Conservation (phyloP, 2,113 vertebrate species). For the Murina feae region DNA sequence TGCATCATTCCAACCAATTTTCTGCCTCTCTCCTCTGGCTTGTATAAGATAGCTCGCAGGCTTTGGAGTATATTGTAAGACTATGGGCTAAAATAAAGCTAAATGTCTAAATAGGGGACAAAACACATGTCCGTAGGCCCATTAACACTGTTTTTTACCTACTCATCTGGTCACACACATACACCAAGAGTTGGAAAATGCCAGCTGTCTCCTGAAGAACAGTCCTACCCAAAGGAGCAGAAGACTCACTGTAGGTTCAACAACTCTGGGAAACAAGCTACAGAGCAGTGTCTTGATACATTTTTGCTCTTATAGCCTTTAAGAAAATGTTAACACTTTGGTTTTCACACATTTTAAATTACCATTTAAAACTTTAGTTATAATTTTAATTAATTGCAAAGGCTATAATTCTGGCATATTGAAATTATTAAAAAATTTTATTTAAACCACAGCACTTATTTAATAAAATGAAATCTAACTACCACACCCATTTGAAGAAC, state of each 20-base stretch:
- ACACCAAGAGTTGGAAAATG: background rate
- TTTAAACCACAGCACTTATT: background rate
- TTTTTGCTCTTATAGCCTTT: background rate
- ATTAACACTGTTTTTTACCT: background rate
- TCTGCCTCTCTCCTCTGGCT: background rate
- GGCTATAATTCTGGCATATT: background rate
- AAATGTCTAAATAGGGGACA: background rate
- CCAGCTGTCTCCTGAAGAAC: background rate
- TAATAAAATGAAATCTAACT: background rate
- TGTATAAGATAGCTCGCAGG: background rate
- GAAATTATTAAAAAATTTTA: background rate
- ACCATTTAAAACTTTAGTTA: background rate
- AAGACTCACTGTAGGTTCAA: background rate
- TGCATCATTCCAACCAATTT: background rate
- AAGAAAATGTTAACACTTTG: background rate
- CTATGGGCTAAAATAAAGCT: background rate
- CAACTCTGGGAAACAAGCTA: background rate
- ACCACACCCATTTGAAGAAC: background rate
- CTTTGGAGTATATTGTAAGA: background rate
- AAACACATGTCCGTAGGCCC: background rate
- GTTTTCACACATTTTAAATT: conserved; percentile 8
- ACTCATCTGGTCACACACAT: background rate
- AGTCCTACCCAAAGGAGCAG: background rate
- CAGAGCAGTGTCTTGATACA: background rate
- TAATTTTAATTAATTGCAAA: conserved; percentile 13